These are phyloP conservation scores for Distichodus sexfasciatus DNA, from an alignment of 2,797 vertebrate species.

Conservation along the genomic window DNA sequence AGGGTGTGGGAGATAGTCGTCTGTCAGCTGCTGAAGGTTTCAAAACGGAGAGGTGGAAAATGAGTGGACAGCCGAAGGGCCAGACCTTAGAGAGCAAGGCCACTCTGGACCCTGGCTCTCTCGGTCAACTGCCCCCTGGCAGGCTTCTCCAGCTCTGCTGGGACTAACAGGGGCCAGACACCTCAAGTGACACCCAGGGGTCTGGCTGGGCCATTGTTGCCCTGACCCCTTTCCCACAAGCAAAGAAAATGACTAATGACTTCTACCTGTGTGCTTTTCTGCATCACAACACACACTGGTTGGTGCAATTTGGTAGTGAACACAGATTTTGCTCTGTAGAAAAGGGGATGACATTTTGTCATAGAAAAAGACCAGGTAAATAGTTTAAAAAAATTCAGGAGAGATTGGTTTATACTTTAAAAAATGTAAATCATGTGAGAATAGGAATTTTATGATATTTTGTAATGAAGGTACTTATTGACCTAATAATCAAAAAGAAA, in stretches of 20 bases:
- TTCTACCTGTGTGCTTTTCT: conserved; percentile 64
- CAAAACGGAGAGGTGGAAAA: conserved; percentile 10
- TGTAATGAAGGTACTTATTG: not conserved
- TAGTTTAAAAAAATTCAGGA: too few species aligned
- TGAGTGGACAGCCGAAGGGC: not conserved
- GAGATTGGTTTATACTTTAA: too few species aligned
- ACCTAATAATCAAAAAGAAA: conserved; percentile 6
- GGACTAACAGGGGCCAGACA: conserved; percentile 57
- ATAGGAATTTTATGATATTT: too few species aligned
- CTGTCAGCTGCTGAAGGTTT: conserved; percentile 65
- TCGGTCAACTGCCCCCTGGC: conserved; percentile 35
- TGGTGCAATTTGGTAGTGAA: not conserved
- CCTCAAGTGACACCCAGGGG: conserved; percentile 57
- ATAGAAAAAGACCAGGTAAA: too few species aligned
- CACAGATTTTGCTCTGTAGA: too few species aligned
- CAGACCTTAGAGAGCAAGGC: conserved; percentile 32
- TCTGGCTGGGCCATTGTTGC: conserved; percentile 58
- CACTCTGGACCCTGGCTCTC: not conserved
- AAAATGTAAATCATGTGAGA: too few species aligned
- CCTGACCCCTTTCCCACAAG: conserved; percentile 58
- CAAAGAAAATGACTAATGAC: conserved; percentile 72
- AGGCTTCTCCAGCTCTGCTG: conserved; percentile 42
- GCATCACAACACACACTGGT: conserved; percentile 3
- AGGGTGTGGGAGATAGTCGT: conserved; percentile 77
- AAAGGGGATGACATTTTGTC: not conserved